Conservation (phyloP, 2,113 vertebrate species). For the Piprites chloris region DNA sequence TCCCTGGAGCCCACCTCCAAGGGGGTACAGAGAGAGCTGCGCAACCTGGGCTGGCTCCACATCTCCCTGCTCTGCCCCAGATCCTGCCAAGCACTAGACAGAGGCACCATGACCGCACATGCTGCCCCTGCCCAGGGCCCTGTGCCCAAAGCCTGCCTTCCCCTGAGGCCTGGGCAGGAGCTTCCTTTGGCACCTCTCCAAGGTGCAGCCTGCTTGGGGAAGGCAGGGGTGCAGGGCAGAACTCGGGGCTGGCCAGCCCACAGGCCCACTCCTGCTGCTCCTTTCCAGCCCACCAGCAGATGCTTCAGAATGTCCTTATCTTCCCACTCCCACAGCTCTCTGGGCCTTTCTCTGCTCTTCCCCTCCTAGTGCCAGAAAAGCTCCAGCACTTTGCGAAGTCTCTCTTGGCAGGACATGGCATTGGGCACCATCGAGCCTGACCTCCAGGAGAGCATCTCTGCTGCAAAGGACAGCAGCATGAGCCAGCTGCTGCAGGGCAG, state of each 20-base stretch:
- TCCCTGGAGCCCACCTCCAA: neutral
- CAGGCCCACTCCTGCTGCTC: neutral
- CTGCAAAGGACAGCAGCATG: neutral
- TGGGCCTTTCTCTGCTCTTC: neutral
- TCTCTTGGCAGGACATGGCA: neutral
- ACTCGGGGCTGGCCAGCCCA: neutral
- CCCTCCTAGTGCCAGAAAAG: neutral
- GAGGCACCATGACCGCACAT: neutral
- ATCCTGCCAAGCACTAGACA: neutral
- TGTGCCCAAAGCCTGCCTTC: neutral
- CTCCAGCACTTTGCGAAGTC: neutral
- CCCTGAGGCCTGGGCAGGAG: neutral
- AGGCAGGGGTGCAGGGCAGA: neutral
- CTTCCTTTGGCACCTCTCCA: neutral
- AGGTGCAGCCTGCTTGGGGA: neutral
- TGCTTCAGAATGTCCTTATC: neutral
- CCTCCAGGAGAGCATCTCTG: neutral
- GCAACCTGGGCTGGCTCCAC: too few species aligned
- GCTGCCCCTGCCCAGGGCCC: too few species aligned
- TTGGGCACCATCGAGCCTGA: rapidly evolving
- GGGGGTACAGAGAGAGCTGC: neutral
- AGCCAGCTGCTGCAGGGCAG: neutral
- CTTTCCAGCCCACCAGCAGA: neutral
- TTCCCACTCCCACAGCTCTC: neutral
- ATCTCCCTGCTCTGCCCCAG: neutral